A percentile compares a stretch with the other conserved stretches of the same genome.
Conservation (phyloP, 92 coral and sea anemone species). For the Pocillopora grandis region DNA sequence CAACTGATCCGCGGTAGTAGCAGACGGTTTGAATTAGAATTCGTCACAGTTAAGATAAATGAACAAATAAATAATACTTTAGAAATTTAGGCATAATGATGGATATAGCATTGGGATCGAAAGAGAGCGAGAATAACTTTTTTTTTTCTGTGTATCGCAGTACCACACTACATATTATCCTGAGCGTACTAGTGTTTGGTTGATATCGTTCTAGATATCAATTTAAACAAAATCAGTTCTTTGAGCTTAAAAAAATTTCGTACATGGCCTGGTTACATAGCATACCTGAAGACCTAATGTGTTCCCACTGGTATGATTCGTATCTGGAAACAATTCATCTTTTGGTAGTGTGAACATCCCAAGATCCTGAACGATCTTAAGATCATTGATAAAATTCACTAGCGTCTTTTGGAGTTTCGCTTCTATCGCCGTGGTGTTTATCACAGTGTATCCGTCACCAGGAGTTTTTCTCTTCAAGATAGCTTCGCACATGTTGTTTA, state of each 20-base stretch:
- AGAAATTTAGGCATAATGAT: no score
- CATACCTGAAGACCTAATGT: constrained; percentile 25
- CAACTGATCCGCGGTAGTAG: no score
- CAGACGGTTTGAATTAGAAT: no score
- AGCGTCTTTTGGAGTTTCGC: constrained; percentile 12
- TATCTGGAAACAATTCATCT: constrained; percentile 6
- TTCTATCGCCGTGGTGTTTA: constrained; percentile 11
- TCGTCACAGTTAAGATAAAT: no score
- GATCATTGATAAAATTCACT: not conserved
- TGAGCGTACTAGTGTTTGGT: no score
- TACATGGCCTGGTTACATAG: not conserved
- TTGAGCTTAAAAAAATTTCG: not conserved
- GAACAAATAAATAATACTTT: no score
- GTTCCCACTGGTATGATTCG: not conserved
- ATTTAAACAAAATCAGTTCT: no score
- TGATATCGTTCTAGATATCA: no score
- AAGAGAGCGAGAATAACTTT: no score
- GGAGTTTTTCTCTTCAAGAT: constrained; percentile 18
- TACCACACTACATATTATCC: no score
- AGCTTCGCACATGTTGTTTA: constrained; percentile 21
- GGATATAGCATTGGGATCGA: no score
- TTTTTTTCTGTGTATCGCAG: no score
- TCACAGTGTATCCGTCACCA: constrained; percentile 27
- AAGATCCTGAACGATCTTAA: not conserved
- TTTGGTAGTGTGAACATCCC: constrained; percentile 30